A percentile compares a stretch with the other conserved stretches of the same genome.
These are phyloP conservation scores for Cladopsammia gracilis DNA, from an alignment of 64 coral and sea anemone species.

Conservation along the genomic window DNA sequence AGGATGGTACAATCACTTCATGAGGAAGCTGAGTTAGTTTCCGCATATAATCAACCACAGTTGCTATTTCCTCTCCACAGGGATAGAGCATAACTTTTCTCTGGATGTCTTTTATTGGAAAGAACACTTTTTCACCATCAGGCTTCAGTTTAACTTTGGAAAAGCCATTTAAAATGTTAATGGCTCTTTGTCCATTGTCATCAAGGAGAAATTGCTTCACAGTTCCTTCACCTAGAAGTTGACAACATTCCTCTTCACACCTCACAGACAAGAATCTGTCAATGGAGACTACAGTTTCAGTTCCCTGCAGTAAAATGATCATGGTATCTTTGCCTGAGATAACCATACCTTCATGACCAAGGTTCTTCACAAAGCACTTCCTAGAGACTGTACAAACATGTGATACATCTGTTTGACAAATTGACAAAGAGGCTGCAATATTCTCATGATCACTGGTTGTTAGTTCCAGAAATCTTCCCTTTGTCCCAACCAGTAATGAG, in stretches of 20 bases:
- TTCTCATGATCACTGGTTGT: constrained; percentile 27
- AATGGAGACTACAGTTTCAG: constrained; percentile 32
- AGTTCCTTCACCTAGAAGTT: constrained; percentile 3
- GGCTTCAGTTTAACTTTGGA: constrained; percentile 23
- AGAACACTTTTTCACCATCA: constrained; percentile 25
- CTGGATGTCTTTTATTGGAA: constrained; percentile 28
- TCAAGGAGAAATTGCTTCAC: constrained; percentile 18
- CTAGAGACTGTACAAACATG: constrained; percentile 14
- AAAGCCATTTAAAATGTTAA: constrained; percentile 53
- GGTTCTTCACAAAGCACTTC: constrained; percentile 63
- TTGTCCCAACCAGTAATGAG: constrained; percentile 55
- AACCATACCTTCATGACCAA: constrained; percentile 36
- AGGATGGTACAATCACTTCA: constrained; percentile 36
- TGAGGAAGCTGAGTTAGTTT: background rate
- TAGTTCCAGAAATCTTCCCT: constrained; percentile 35
- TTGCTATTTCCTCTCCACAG: constrained; percentile 13
- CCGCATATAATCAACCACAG: constrained; percentile 55
- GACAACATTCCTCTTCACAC: background rate
- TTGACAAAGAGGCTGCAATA: constrained; percentile 43
- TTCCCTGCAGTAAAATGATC: constrained; percentile 26
- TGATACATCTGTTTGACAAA: constrained; percentile 54
- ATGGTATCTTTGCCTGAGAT: constrained; percentile 20
- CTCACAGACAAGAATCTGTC: constrained; percentile 48
- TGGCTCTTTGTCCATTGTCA: constrained; percentile 25
- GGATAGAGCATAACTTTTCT: constrained; percentile 48